A percentile compares a stretch with the other conserved stretches of the same genome.
These are phyloP conservation scores for Pycnomerus fuliginosus DNA, from an alignment of 2,888 invertebrate genomes.

Conservation along the genomic window DNA sequence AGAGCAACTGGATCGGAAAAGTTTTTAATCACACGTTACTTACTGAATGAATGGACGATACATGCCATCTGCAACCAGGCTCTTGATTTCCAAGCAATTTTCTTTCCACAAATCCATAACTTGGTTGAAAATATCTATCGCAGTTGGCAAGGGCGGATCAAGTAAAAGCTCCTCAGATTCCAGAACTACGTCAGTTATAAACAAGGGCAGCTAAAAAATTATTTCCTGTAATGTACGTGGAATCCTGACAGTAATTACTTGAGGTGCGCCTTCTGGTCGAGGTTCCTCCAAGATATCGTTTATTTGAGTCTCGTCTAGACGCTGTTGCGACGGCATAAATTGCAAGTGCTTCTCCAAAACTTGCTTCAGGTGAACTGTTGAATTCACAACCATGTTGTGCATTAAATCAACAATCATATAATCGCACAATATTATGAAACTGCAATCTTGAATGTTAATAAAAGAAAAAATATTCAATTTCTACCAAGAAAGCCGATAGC, in stretches of 20 bases:
- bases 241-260: too few species aligned
- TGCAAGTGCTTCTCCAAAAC: constrained; percentile 58
- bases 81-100: constrained; percentile 66
- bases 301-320: too few species aligned
- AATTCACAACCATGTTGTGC: constrained; percentile 63
- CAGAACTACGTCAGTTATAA: constrained; percentile 59
- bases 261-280: constrained; percentile 52
- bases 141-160: constrained; percentile 64
- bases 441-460: constrained; percentile 39
- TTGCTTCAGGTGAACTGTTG: constrained; percentile 60
- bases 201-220: constrained; percentile 60
- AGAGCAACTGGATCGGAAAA: too few species aligned
- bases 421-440: constrained; percentile 71
- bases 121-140: constrained; percentile 60
- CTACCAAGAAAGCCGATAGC: constrained; percentile 76
- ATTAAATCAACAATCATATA: constrained; percentile 71
- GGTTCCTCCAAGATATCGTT: constrained; percentile 56
- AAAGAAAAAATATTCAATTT: background rate
- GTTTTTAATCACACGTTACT: too few species aligned
- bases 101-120: constrained; percentile 68
- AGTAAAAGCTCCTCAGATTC: constrained; percentile 49
- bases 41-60: constrained; percentile 75
- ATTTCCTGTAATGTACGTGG: too few species aligned
- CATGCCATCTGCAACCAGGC: constrained; percentile 69
- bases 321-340: constrained; percentile 55